Percentiles rank a stretch among this genome's conserved stretches.
phyloP scores from a whole-genome alignment of 2,797 vertebrate species.

The Synaphobranchus kaupii region DNA sequence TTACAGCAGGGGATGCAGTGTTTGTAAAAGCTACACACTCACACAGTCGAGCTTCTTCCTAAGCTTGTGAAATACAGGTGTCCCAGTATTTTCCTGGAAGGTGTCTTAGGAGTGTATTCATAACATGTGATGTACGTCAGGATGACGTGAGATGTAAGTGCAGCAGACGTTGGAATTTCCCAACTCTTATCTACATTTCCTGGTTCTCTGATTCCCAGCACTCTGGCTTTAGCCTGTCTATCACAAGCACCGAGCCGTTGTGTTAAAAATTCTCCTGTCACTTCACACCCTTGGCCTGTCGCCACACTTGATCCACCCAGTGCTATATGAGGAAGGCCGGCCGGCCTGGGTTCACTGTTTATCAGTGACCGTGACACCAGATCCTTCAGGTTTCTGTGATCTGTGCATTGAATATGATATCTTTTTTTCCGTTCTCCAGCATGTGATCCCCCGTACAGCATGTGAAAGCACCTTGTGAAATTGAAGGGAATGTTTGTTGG shows the following conservation, averaged over 20 bases:
- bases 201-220: background rate
- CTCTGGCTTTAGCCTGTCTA: background rate
- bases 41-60: background rate
- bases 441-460: slow-evolving; percentile 60
- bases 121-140: background rate
- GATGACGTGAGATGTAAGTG: background rate
- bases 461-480: slow-evolving; percentile 73
- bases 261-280: background rate
- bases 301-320: slow-evolving; percentile 50
- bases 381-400: slow-evolving; percentile 71
- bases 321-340: slow-evolving; percentile 66
- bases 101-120: too few relatives aligned
- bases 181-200: background rate
- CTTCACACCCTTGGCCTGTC: slow-evolving; percentile 21
- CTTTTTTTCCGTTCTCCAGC: slow-evolving; percentile 67
- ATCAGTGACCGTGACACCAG: slow-evolving; percentile 71
- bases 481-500: slow-evolving; percentile 60
- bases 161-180: background rate
- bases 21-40: background rate
- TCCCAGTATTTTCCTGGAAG: background rate
- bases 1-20: background rate
- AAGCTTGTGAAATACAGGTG: background rate
- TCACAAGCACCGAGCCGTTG: background rate
- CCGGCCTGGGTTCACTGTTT: slow-evolving; percentile 69
- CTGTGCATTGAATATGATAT: slow-evolving; percentile 69